Percentiles rank a stretch among this genome's conserved stretches.
phyloP scores from a whole-genome alignment of 1,140 invertebrate species.

The Phenacoccus solenopsis region DNA sequence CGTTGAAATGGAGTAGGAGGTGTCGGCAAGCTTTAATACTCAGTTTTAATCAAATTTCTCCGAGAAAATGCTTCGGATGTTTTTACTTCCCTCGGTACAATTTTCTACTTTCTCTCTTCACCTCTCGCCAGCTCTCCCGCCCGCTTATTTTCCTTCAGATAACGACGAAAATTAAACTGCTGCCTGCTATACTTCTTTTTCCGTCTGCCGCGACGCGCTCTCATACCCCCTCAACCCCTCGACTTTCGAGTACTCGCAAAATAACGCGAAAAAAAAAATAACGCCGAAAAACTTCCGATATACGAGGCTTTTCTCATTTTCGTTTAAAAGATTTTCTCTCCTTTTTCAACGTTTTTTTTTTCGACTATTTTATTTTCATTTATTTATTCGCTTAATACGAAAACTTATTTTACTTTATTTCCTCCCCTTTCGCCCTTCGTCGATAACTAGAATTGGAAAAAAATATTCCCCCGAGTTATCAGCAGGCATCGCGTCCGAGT shows the following conservation, averaged over 20 bases:
- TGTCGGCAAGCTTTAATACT: slow-evolving; percentile 11
- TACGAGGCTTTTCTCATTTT: neutral
- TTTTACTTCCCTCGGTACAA: slow-evolving; percentile 11
- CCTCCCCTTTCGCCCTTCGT: neutral
- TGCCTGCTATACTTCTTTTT: neutral
- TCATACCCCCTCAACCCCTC: too few species aligned
- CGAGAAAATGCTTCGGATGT: slow-evolving; percentile 7
- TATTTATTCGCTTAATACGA: neutral
- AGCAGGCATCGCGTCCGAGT: too few species aligned
- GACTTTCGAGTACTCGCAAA: neutral
- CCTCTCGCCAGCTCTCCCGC: neutral
- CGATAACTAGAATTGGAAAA: too few species aligned
- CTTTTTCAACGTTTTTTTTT: neutral
- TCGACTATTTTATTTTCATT: neutral
- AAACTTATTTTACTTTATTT: neutral
- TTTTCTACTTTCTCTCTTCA: neutral
- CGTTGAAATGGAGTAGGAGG: neutral
- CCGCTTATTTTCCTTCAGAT: neutral
- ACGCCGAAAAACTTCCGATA: neutral
- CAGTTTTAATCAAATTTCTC: slow-evolving; percentile 18
- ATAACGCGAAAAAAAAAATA: neutral
- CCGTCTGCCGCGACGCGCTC: too few species aligned
- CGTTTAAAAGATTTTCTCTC: too few species aligned
- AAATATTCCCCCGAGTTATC: too few species aligned
- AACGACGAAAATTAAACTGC: slow-evolving; percentile 1